These are phyloP conservation scores for Saturnia japonica DNA, from an alignment of 2,888 invertebrate species.

Conservation along the genomic window DNA sequence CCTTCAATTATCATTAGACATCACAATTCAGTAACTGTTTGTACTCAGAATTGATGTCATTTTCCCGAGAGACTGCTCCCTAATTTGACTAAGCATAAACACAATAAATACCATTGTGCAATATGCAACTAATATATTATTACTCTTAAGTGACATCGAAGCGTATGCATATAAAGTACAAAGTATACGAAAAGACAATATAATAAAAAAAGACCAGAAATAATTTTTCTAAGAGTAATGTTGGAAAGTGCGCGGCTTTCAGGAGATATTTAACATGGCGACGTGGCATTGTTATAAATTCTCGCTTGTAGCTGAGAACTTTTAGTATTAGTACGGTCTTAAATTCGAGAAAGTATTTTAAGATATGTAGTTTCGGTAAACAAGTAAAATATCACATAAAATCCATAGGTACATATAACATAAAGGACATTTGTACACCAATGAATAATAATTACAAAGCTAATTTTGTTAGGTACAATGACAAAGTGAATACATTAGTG, in stretches of 20 bases:
- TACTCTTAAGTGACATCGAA: background rate
- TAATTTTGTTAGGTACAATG: no score
- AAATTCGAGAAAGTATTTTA: background rate
- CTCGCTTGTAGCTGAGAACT: background rate
- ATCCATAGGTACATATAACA: no score
- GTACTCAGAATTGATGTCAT: no score
- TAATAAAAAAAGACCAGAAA: conserved; percentile 18
- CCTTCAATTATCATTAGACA: no score
- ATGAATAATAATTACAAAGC: no score
- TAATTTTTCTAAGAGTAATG: conserved; percentile 8
- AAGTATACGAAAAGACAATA: conserved; percentile 37
- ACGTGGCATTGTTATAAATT: background rate
- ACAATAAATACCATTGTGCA: background rate
- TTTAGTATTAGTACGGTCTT: background rate
- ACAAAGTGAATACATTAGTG: no score
- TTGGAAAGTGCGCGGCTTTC: background rate
- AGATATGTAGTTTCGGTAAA: no score
- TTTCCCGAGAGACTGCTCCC: background rate
- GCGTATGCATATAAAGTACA: conserved; percentile 33
- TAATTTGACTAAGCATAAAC: no score
- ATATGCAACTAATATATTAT: background rate
- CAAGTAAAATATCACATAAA: no score
- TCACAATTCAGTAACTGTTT: no score
- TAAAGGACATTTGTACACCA: no score
- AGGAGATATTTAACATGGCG: background rate